Base-by-base conservation (phyloP, 2,113 vertebrate genomes). In the Copsychus sechellarum region DNA sequence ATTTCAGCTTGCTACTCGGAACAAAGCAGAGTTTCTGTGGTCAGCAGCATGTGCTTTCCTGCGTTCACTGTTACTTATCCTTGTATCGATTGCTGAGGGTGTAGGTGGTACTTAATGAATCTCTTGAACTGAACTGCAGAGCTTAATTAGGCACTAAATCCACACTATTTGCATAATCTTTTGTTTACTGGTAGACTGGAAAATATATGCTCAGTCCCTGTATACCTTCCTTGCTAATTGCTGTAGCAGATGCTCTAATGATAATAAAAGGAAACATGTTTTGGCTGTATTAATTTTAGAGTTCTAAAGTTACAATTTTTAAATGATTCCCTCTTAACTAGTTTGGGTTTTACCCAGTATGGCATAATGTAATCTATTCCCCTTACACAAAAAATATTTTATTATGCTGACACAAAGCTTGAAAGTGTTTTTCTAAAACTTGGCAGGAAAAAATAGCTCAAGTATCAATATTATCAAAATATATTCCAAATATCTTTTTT, bases 121-220 rank as follows among this genome's bases (percentile, higher is more conserved):
- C 86, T 94, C 84, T 94, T 93, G 71, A 95, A 93, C 47, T 94
- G 88, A 95, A 92, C 84, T 90, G 74, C 88, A 86, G 43, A 86
- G 85, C 88, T 87, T 96, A 96, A 70, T 95, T 95, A 97, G 93
- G 90, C 89, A 95, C 94, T 94, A 96, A 96, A 96, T 97, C 89
- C 88, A 96, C 85, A 88, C 88, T 77, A 94, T 96, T 96, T 96
- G 90, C 85, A 89, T 96, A 96, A 91, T 95, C 88, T 96, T 97
- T 96, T 96, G 90, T 96, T 95, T 95, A 89, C 76, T 94, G 70
- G 86, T 94, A 97, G 95, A 94, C 80, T 89, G 93, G 95, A 97
- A 96, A 93, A 97, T 97, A 91, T 73, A 95, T 81, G 40, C 86
- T 61, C 20, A 50, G 83, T 91, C 77, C 90, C 92, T 78, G 86